phyloP scores from a whole-genome alignment of 2,797 vertebrate genomes.

The Natrix natrix region DNA sequence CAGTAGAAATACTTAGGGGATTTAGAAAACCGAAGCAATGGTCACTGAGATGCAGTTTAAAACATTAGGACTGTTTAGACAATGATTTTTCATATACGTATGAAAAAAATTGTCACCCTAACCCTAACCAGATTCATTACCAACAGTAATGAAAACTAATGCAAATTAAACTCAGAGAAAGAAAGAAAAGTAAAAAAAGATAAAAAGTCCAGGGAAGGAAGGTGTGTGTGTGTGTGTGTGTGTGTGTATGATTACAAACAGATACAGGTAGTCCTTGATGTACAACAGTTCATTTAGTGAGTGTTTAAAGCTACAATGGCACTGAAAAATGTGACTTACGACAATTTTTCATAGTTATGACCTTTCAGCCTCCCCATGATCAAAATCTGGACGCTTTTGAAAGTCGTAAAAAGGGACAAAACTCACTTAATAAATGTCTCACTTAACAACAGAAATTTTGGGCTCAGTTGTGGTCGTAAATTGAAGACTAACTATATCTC shows the following conservation, averaged over 20 bases:
- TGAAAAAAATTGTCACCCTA: neutral
- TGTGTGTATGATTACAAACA: neutral
- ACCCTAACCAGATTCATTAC: neutral
- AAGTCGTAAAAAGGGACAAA: neutral
- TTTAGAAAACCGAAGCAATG: neutral
- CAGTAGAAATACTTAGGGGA: neutral
- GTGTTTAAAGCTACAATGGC: neutral
- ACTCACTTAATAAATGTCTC: no score
- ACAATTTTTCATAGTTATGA: no score
- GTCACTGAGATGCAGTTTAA: neutral
- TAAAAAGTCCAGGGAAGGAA: no score
- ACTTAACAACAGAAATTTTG: no score
- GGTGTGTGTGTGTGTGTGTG: no score
- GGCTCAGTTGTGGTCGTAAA: no score
- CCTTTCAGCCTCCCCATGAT: no score
- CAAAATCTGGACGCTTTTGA: neutral
- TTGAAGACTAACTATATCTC: no score
- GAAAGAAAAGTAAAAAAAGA: no score
- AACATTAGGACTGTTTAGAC: neutral
- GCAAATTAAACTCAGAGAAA: no score
- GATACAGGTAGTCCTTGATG: neutral
- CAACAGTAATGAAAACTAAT: neutral
- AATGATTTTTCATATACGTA: neutral
- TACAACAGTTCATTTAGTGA: neutral
- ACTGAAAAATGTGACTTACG: neutral